Evolutionary conservation across 2,888 invertebrate species (phyloP).

Genomic region (Idaea biselata): DNA sequence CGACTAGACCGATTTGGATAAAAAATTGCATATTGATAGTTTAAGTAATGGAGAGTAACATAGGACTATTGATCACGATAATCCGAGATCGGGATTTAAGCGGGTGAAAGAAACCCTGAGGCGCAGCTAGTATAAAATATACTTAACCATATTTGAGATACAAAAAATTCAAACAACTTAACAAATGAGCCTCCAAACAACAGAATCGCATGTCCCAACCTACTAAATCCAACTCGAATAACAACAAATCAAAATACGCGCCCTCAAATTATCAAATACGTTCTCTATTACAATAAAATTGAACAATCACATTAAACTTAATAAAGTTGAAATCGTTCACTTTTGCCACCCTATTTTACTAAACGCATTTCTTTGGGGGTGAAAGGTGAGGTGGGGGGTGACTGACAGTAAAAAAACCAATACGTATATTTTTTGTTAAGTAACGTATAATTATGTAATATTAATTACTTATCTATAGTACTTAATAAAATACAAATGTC

Average conservation of each 20-base stretch:
- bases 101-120: no score
- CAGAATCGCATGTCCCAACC: background rate
- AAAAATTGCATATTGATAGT: no score
- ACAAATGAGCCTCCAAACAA: background rate
- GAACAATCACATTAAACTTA: conserved; percentile 63
- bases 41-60: no score
- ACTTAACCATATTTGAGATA: background rate
- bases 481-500: no score
- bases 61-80: no score
- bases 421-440: no score
- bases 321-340: conserved; percentile 24
- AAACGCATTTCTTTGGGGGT: background rate
- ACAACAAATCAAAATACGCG: conserved; percentile 34
- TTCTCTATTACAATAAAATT: conserved; percentile 57
- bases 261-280: conserved; percentile 53
- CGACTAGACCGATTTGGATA: no score
- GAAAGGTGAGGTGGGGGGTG: background rate
- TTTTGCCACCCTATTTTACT: conserved; percentile 3
- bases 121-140: no score
- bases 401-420: background rate
- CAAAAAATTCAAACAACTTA: background rate
- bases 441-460: no score
- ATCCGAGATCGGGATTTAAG: no score
- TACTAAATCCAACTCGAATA: conserved; percentile 7
- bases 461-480: no score